Percentiles rank a stretch among this genome's conserved stretches.
Conservation (phyloP, 2,113 vertebrate species). For the Raja brachyura region DNA sequence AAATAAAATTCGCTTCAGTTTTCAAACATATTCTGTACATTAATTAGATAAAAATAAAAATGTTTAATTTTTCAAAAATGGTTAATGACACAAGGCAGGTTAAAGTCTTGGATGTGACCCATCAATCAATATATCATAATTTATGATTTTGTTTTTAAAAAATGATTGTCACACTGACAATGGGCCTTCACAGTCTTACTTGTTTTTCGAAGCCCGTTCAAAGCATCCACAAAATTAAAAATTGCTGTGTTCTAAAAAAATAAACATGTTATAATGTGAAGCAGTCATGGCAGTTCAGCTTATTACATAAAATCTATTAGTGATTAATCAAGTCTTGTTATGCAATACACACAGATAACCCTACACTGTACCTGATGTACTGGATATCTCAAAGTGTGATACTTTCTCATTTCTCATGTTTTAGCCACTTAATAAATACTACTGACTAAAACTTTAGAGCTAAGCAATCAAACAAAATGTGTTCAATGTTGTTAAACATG, state of each 20-base stretch:
- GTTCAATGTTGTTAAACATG: conserved; percentile 35
- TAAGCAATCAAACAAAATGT: background rate
- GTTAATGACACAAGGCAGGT: background rate
- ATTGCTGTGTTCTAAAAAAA: background rate
- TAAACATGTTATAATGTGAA: background rate
- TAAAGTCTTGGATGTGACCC: background rate
- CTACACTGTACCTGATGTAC: background rate
- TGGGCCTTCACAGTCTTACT: background rate
- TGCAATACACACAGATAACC: background rate
- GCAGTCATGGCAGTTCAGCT: background rate
- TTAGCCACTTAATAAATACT: background rate
- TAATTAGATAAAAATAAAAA: background rate
- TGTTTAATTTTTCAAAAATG: background rate
- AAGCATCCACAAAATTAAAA: background rate
- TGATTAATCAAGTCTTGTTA: background rate
- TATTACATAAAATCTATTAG: background rate
- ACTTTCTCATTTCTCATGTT: background rate
- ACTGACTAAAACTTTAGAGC: background rate
- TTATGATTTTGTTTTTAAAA: background rate
- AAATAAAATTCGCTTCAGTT: background rate
- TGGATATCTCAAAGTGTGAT: background rate
- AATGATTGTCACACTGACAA: background rate
- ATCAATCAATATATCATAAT: background rate
- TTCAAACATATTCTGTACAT: background rate
- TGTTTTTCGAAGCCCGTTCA: background rate